Percentiles rank a stretch among this genome's conserved stretches.
Conservation (phyloP, 2,888 invertebrate genomes). For the Carpatolechia fugitivella region DNA sequence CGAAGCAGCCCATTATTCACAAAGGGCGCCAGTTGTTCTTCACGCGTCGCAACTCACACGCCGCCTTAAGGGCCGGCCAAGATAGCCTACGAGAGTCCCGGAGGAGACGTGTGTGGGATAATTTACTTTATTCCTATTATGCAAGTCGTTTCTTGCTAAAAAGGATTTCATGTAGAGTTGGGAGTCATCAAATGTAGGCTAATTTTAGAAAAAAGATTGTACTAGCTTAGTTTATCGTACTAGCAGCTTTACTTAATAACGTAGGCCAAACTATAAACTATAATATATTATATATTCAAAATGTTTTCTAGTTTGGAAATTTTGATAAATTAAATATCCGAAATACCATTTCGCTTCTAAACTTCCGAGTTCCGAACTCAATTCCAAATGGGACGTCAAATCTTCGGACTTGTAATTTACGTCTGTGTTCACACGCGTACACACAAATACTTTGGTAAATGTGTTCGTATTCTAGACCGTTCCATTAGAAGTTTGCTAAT, state of each 20-base stretch:
- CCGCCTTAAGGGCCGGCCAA: background rate
- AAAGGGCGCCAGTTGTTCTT: background rate
- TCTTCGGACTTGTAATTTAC: background rate
- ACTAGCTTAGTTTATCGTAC: too few species aligned
- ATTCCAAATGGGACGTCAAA: background rate
- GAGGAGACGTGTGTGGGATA: background rate
- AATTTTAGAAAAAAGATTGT: too few species aligned
- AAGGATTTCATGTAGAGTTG: background rate
- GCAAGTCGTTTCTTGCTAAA: background rate
- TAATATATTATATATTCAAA: too few species aligned
- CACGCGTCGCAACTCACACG: background rate
- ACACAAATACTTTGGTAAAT: background rate
- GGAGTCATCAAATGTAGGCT: too few species aligned
- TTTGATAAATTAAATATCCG: too few species aligned
- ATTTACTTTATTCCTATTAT: background rate
- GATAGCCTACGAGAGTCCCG: background rate
- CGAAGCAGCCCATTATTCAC: background rate
- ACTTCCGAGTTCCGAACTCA: background rate
- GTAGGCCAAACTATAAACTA: too few species aligned
- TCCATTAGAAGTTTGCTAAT: constrained; percentile 9
- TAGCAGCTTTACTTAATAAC: too few species aligned
- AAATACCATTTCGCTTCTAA: background rate
- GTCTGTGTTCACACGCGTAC: background rate
- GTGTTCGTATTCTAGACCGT: background rate
- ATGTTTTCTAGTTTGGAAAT: too few species aligned